These are phyloP conservation scores for Melanogrammus aeglefinus DNA, from an alignment of 2,797 vertebrate genomes.

Conservation along the genomic window DNA sequence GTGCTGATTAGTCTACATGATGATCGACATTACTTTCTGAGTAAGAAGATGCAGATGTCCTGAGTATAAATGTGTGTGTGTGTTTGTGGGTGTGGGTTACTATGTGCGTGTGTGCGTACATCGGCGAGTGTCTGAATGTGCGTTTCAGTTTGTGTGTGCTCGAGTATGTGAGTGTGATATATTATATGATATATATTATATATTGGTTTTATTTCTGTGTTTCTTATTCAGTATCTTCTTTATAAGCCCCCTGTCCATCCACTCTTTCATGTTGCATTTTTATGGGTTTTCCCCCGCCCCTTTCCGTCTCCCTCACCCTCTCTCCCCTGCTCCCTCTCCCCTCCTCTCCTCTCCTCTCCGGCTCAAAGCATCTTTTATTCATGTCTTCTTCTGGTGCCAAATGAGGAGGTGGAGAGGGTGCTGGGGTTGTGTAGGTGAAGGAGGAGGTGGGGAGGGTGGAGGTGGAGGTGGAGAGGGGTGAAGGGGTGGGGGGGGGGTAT, in stretches of 20 bases:
- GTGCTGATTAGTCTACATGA: not conserved
- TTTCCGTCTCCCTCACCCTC: constrained; percentile 28
- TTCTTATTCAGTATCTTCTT: not conserved
- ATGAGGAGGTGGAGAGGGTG: constrained; percentile 37
- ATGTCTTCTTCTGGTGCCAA: constrained; percentile 49
- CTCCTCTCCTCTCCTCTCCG: constrained; percentile 41
- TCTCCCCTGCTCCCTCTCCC: constrained; percentile 21
- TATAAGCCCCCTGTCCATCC: not conserved
- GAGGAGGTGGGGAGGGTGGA: not conserved
- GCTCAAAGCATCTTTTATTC: constrained; percentile 69
- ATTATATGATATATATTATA: not conserved
- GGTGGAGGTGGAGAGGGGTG: not conserved
- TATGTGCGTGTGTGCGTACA: not conserved
- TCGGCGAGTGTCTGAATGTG: not conserved
- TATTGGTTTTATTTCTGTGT: not conserved
- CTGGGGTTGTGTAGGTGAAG: not conserved
- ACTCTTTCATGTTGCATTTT: not conserved
- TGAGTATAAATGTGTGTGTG: not conserved
- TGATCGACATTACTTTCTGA: not conserved
- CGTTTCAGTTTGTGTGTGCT: not conserved
- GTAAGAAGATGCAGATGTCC: not conserved
- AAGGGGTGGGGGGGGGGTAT: not conserved
- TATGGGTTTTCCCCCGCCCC: not conserved
- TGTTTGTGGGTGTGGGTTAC: too few relatives aligned
- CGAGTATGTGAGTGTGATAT: not conserved